Conservation (phyloP, 2,113 vertebrate species). For the Nesoenas mayeri region DNA sequence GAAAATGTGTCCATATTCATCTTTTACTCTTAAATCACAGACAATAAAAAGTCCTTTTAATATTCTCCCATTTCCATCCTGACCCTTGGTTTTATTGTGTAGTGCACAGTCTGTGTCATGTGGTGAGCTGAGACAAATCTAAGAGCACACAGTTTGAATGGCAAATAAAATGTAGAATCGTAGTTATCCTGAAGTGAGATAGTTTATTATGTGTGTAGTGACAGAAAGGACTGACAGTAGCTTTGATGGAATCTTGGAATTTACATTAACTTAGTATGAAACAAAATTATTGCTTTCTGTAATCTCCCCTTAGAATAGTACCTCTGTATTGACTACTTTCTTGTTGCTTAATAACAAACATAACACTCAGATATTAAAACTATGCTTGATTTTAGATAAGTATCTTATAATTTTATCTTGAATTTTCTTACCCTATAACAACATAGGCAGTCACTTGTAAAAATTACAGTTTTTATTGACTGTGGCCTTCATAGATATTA, state of each 20-base stretch:
- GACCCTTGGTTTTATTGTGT: not conserved
- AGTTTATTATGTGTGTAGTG: not conserved
- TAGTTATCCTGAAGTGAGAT: not conserved
- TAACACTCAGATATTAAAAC: not conserved
- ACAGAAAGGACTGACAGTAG: not conserved
- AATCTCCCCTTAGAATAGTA: not conserved
- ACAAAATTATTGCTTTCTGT: not conserved
- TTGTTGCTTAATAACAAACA: not conserved
- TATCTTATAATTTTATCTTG: not conserved
- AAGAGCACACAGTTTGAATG: not conserved
- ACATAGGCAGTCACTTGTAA: not conserved
- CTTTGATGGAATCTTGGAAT: not conserved
- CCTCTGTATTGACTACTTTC: not conserved
- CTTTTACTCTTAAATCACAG: not conserved
- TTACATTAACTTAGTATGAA: not conserved
- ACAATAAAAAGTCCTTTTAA: not conserved
- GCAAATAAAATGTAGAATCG: not conserved
- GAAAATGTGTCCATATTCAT: not conserved
- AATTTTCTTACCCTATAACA: not conserved
- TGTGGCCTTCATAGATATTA: not conserved
- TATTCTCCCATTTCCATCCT: fast-evolving
- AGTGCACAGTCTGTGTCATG: fast-evolving
- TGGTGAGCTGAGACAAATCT: not conserved
- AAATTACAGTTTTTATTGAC: not conserved
- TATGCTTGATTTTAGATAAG: not conserved